phyloP scores from a whole-genome alignment of 2,113 vertebrate genomes.

The Arizona elegans region DNA sequence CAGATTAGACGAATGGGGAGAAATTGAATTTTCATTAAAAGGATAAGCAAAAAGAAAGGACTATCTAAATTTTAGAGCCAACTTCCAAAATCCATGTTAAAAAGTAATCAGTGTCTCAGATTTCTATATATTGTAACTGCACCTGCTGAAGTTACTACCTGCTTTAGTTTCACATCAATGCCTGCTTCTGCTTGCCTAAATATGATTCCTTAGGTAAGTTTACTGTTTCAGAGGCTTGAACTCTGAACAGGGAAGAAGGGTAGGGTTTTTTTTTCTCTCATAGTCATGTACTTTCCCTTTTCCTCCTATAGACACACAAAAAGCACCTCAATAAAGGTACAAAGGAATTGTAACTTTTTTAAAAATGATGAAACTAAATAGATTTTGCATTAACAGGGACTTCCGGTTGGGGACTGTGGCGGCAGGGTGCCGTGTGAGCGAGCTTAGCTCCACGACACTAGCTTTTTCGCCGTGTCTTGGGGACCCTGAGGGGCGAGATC shows the following conservation, averaged over 20 bases:
- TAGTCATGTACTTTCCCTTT: not conserved
- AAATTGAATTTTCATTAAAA: slow-evolving; percentile 1
- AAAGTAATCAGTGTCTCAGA: slow-evolving; percentile 18
- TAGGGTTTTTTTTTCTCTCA: not conserved
- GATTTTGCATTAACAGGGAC: not conserved
- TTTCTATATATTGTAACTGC: slow-evolving; percentile 16
- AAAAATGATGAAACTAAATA: not conserved
- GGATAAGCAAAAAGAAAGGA: slow-evolving; percentile 19
- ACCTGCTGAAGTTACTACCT: not conserved
- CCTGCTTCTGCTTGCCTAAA: not conserved
- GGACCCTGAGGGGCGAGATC: too few relatives aligned
- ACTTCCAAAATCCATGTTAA: slow-evolving; percentile 1
- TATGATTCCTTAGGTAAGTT: not conserved
- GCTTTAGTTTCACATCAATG: not conserved
- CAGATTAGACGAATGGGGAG: not conserved
- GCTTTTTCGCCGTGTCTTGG: too few relatives aligned
- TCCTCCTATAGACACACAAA: not conserved
- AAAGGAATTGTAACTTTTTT: not conserved
- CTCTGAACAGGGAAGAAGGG: rapidly evolving
- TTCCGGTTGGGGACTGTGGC: too few relatives aligned
- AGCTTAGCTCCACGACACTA: too few relatives aligned
- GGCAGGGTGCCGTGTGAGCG: too few relatives aligned
- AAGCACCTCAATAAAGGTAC: not conserved
- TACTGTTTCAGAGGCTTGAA: not conserved
- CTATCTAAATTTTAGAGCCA: not conserved